Evolutionary conservation across 2,797 vertebrate genomes (phyloP).

Genomic region (Microhierax caerulescens): DNA sequence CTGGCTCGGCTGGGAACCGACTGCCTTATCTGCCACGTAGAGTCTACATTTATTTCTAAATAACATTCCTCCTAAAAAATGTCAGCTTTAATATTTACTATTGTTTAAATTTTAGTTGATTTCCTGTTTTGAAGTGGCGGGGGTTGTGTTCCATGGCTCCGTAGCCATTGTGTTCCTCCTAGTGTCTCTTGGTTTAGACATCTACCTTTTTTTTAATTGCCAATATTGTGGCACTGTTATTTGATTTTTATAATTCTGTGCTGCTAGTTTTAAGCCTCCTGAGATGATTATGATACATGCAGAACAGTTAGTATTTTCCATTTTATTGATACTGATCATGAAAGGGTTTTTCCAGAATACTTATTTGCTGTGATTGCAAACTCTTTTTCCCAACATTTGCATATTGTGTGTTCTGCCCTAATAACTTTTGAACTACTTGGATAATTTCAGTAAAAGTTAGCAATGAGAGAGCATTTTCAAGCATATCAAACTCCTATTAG

Average conservation of each 20-base stretch:
- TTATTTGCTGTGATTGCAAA: not conserved
- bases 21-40: not conserved
- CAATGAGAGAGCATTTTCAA: conserved; percentile 3
- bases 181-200: not conserved
- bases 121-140: not conserved
- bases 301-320: not conserved
- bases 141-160: not conserved
- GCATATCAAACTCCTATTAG: conserved; percentile 23
- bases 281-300: not conserved
- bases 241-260: not conserved
- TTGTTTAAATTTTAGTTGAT: not conserved
- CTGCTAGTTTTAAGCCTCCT: not conserved
- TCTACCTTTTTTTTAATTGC: not conserved
- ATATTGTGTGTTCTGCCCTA: conserved; percentile 7
- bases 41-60: not conserved
- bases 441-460: conserved; percentile 38
- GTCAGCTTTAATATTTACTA: not conserved
- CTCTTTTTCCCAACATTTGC: not conserved
- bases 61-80: not conserved
- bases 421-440: conserved; percentile 9
- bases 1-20: not conserved
- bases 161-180: not conserved
- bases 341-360: not conserved
- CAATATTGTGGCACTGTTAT: not conserved
- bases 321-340: not conserved